Evolutionary conservation across 1,140 invertebrate species (phyloP), one percentile per base, ranked within the genome.

Genomic region (Papilio aristodemus): DNA sequence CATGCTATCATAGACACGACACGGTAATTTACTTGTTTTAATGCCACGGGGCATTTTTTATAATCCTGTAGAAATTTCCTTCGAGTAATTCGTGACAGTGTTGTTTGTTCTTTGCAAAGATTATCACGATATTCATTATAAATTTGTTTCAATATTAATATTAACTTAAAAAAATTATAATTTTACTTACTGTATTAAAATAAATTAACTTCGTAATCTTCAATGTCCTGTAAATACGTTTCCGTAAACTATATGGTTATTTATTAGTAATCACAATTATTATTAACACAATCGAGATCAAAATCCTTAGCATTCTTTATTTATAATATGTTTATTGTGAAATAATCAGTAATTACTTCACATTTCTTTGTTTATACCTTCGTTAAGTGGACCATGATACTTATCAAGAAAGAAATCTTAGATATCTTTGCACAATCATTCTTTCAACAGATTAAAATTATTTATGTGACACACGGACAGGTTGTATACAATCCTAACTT

Each of bases 11-110:
- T 32, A 66, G 62, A 66, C 62, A 43, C 41, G 41, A n/a, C 19
- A 9, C 19, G 25, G 27, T 11, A 27, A n/a, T 36, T 59, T 17
- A 14, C 14, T 10, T 19, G 14, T 19, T 10, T 22, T 10, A 54
- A 5, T 8, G 46, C 1, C 46, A 38, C 0, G 2, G 7, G 7
- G 1, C 2, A 38, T 38, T 38, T 7, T 38, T 38, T 50, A 19
- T 19, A 6, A 4, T 13, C 46, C 46, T 50, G 14, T 14, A 69
- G 10, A 67, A 72, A 67, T n/a, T n/a, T n/a, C n/a, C n/a, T n/a
- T n/a, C n/a, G n/a, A n/a, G n/a, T n/a, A n/a, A n/a, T n/a, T n/a
- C n/a, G n/a, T n/a, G n/a, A n/a, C n/a, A n/a, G n/a, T n/a, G n/a
- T n/a, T n/a, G n/a, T n/a, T n/a, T n/a, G n/a, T n/a, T 32, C 27